These are phyloP conservation scores for Mugil cephalus DNA, from an alignment of 2,113 vertebrate species.

Conservation along the genomic window DNA sequence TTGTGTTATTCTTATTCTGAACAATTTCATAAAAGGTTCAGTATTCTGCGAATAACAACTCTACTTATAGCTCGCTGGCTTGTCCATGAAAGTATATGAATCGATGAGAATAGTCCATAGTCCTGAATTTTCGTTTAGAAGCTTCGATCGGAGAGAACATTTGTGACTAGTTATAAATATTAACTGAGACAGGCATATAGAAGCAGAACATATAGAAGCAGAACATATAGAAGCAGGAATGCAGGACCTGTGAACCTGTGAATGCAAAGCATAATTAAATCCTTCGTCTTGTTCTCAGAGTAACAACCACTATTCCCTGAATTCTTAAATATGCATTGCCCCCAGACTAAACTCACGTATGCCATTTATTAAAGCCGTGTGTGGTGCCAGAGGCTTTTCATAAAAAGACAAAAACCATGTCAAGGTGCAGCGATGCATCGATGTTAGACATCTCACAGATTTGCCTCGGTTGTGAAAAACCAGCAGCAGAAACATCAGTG, in stretches of 20 bases:
- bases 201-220: background rate
- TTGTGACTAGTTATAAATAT: background rate
- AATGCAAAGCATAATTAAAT: slow-evolving; percentile 21
- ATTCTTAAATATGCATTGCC: slow-evolving; percentile 6
- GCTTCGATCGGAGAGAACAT: background rate
- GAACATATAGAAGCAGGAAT: slow-evolving; percentile 1
- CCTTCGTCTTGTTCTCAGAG: slow-evolving; percentile 35
- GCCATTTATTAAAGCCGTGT: slow-evolving; percentile 13
- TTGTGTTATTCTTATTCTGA: too few species aligned
- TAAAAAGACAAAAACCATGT: slow-evolving; percentile 18
- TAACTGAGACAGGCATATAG: background rate
- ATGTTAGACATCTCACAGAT: slow-evolving; percentile 39
- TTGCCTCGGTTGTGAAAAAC: slow-evolving; percentile 25
- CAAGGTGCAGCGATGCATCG: slow-evolving; percentile 40
- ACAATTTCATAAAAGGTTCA: too few species aligned
- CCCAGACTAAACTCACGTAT: slow-evolving; percentile 2
- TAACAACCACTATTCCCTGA: background rate
- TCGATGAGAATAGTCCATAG: too few species aligned
- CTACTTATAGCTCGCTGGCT: too few species aligned
- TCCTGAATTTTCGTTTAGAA: too few species aligned
- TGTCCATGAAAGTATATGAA: too few species aligned
- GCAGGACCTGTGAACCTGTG: slow-evolving; percentile 23
- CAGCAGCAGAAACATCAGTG: slow-evolving; percentile 31
- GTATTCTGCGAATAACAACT: too few species aligned
- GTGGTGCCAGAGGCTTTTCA: slow-evolving; percentile 12